Evolutionary conservation across 1,140 invertebrate species (phyloP).

Genomic region (silkworm (Bombyx mori)): DNA sequence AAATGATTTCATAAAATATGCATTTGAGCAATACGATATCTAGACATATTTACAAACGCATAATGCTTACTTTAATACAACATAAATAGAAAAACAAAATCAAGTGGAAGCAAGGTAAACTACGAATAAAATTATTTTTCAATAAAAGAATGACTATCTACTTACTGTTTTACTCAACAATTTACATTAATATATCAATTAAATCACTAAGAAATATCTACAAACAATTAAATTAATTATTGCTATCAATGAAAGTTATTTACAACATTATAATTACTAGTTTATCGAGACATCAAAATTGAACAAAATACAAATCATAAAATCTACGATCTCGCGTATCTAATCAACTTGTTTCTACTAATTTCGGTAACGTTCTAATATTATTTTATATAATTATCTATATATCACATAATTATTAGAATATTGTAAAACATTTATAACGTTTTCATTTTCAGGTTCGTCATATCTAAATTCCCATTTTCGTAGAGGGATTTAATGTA

Average conservation of each 20-base stretch:
- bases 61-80: neutral
- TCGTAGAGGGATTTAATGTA: too few species aligned
- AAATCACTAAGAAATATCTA: constrained; percentile 15
- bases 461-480: too few species aligned
- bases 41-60: constrained; percentile 15
- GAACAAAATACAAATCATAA: constrained; percentile 37
- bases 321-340: neutral
- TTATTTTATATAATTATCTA: constrained; percentile 33
- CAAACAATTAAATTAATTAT: constrained; percentile 42
- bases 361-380: constrained; percentile 27
- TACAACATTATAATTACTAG: constrained; percentile 38
- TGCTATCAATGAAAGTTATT: constrained; percentile 56
- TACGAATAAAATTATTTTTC: too few species aligned
- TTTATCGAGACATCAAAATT: constrained; percentile 49
- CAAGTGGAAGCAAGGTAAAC: too few species aligned
- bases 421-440: constrained; percentile 42
- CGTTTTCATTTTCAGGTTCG: too few species aligned
- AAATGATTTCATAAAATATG: constrained; percentile 69
- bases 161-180: too few species aligned
- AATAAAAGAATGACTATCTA: too few species aligned
- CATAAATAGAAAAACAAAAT: too few species aligned
- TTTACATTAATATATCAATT: too few species aligned
- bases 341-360: neutral
- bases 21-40: constrained; percentile 69
- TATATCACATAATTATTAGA: constrained; percentile 67